phyloP scores from a whole-genome alignment of 2,888 invertebrate genomes.

The Thalpophila matura region DNA sequence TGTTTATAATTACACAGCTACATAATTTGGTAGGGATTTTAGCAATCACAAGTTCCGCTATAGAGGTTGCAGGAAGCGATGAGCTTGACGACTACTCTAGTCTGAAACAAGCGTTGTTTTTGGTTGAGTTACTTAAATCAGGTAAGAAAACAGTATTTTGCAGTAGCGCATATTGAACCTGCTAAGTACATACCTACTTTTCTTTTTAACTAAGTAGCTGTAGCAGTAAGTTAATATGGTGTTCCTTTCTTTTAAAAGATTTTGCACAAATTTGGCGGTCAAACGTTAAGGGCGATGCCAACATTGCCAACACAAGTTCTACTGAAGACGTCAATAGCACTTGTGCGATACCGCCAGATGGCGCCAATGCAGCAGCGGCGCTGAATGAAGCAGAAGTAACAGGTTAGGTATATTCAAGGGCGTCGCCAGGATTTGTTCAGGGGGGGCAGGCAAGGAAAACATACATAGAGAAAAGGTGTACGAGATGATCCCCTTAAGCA shows the following conservation, averaged over 20 bases:
- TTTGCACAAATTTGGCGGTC: slow-evolving; percentile 57
- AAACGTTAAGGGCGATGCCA: slow-evolving; percentile 29
- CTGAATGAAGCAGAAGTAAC: slow-evolving; percentile 10
- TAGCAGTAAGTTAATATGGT: no score
- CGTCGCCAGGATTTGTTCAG: no score
- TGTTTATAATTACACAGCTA: slow-evolving; percentile 35
- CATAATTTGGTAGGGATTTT: slow-evolving; percentile 23
- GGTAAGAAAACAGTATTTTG: slow-evolving; percentile 56
- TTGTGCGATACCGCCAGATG: slow-evolving; percentile 39
- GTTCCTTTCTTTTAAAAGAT: slow-evolving; percentile 57
- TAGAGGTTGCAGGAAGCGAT: not conserved
- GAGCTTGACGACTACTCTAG: slow-evolving; percentile 65
- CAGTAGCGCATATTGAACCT: no score
- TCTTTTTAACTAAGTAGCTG: no score
- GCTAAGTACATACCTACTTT: no score
- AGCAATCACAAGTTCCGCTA: slow-evolving; percentile 2
- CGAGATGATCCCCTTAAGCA: no score
- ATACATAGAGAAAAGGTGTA: no score
- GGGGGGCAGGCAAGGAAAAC: no score
- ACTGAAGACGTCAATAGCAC: slow-evolving; percentile 52
- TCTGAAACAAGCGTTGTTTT: slow-evolving; percentile 71
- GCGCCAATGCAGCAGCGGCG: slow-evolving; percentile 33
- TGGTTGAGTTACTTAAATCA: slow-evolving; percentile 73
- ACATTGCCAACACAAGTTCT: not conserved
- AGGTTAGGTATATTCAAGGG: slow-evolving; percentile 1